Evolutionary conservation across 35 echinoderm and acorn worm species (phyloP), one percentile per base, ranked within the genome.

Genomic region (Ptychodera flava): DNA sequence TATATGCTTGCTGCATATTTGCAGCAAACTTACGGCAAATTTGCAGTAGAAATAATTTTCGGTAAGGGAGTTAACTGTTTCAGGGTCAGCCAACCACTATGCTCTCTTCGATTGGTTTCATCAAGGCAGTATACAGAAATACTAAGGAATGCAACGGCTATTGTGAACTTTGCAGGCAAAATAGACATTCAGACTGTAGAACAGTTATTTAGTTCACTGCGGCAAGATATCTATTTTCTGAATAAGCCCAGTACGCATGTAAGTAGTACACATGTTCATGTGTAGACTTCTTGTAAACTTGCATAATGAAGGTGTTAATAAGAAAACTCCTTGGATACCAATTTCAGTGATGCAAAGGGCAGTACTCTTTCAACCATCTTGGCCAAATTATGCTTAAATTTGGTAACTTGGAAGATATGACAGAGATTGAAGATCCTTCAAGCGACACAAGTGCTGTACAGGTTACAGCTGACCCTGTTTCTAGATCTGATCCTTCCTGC

Each of bases 71-170:
- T n/a, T n/a, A n/a, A 52, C 85, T 32, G 85, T 87, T 31, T 77
- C 85, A 1, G 85, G 85, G 34, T 77, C 29, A 0, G 75, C 6
- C 16, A 52, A 87, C 1, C 77, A 79, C 14, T 87, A 87, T 64
- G 29, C n/a, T 64, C 75, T 87, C 53, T 87, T 87, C 36, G 85
- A 87, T 35, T 6, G 85, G 53, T 87, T 87, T 35, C 85, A 87
- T 78, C 53, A 87, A 78, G 33, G 30, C 1, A 87, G 79, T 64
- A 33, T 30, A 64, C 28, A 33, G 85, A 87, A 78, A 32, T 87
- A 1, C 75, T 89, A 32, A 83, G 80, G 37, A 34, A 80, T 30
- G 33, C 84, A 30, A 45, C 35, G 2, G 28, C 31, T 90, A 82
- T 90, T 22, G 45, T 64, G 45, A 64, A 64, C 45, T 64, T 64